Percentiles rank a stretch among this genome's conserved stretches.
phyloP scores from a whole-genome alignment of 2,113 vertebrate species.

The Odobenus rosmarus region DNA sequence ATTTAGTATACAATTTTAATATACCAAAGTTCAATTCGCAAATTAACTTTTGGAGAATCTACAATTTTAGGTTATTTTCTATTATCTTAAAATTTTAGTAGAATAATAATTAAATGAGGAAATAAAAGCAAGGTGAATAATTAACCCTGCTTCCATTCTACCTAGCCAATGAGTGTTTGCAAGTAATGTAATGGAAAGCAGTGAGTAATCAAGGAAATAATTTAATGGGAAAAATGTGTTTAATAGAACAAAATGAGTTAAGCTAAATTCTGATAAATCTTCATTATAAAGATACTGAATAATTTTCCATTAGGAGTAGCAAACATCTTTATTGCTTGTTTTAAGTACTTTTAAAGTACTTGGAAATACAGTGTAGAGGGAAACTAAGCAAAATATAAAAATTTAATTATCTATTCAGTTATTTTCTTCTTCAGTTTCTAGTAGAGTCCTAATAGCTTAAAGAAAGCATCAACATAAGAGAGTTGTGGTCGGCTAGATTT shows the following conservation, averaged over 20 bases:
- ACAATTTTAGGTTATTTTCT: conserved; percentile 31
- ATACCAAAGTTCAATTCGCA: conserved; percentile 30
- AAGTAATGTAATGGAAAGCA: conserved; percentile 15
- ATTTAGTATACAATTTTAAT: conserved; percentile 56
- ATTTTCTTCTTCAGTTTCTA: conserved; percentile 41
- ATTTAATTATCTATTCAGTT: neutral
- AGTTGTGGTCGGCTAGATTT: neutral
- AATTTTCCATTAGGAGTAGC: conserved; percentile 12
- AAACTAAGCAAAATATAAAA: conserved; percentile 32
- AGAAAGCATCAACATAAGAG: neutral
- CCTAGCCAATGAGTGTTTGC: neutral
- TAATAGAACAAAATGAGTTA: conserved; percentile 50
- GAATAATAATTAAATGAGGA: conserved; percentile 16
- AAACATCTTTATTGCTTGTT: conserved; percentile 20
- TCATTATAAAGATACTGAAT: conserved; percentile 34
- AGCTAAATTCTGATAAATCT: conserved; percentile 52
- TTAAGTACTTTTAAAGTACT: conserved; percentile 22
- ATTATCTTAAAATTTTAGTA: conserved; percentile 8
- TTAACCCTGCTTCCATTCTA: neutral
- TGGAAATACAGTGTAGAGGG: conserved; percentile 24
- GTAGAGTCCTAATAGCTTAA: neutral
- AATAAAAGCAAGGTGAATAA: conserved; percentile 28
- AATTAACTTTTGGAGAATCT: conserved; percentile 8
- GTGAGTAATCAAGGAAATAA: conserved; percentile 7
- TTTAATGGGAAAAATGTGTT: neutral